Evolutionary conservation across 2,888 invertebrate genomes (phyloP), one percentile per base, ranked within the genome.

Genomic region (Ectobius pallidus): DNA sequence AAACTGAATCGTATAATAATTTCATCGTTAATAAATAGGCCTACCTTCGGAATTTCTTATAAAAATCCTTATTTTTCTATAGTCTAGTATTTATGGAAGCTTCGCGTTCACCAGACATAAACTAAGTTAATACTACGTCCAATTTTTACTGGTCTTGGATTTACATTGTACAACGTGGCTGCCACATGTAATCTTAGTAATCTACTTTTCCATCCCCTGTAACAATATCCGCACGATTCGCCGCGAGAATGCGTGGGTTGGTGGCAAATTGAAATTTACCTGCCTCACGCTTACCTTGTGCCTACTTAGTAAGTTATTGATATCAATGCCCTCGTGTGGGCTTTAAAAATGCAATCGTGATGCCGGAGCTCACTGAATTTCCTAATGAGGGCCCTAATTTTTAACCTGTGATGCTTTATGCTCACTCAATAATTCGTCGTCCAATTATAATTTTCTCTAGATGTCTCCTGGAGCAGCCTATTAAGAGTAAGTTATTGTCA

Each of bases 241-340:
- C 2, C 20, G 27, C 14, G 27, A 20, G 3, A n/a, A 18, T 62
- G 62, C 65, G 65, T 65, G 65, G 46, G 62, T 25, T 65, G n/a
- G n/a, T 30, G 44, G 65, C 46, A 42, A 65, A 65, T 65, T 65
- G 65, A 65, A 65, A 65, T 65, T 65, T 65, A 65, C 44, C 44
- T 16, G 27, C 42, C 27, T 65, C 65, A 65, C 65, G 65, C 16
- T 25, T 39, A 16, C 3, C 11, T 58, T 30, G 30, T 16, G 58
- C 58, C 58, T 58, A 30, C 58, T 58, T 58, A 30, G 4, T 58
- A 30, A 58, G 30, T 58, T 58, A 58, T 58, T 58, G 58, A 58
- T 30, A 58, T 58, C 58, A 25, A 16, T 14, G 30, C 16, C 6
- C 58, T 32, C 30, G 58, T 52, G 52, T 52, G 52, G 52, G 25